Base-by-base conservation (phyloP, 2,113 vertebrate species). In the Microcebus jonahi region DNA sequence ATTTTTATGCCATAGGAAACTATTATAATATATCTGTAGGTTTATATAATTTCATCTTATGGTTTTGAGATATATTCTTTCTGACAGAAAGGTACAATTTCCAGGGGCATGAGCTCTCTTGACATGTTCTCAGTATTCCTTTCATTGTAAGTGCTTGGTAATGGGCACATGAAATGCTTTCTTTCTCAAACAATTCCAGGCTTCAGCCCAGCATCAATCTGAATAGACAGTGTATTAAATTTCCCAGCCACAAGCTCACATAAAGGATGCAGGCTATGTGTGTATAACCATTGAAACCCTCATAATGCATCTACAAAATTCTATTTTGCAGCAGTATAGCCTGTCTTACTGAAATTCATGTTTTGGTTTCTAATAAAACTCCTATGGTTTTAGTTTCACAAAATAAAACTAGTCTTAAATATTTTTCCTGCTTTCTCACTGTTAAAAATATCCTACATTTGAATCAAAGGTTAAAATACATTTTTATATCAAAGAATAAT, bases 371-470 rank as follows among this genome's bases (percentile, higher is more conserved):
- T 75, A 95, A 90, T 20, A 57, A 63, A 63, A 73, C 9, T 50
- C 42, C 17, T 48, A 48, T 45, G 18, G 63, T 61, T 91, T 94
- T 23, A 45, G 63, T 91, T 94, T 95, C 59, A 75, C 25, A 94
- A 75, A 95, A 90, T 29, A 65, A 65, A 59, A 71, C 14, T 67
- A 48, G 20, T 70, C 95, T 90, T 77, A 71, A 94, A 84, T 85
- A 57, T 31, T n/a, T n/a, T 83, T 93, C 27, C 55, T 89, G 59
- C 85, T 87, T 87, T 39, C 57, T 34, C 50, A 20, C 3, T 81
- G 71, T 87, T 67, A 88, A 85, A 97, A 92, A 94, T 36, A 80
- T n/a, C 20, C 88, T 86, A 76, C 20, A 31, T 71, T 18, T 36
- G 83, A 97, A 81, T 53, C 53, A 93, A 95, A 96, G 5, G 11